Evolutionary conservation across 2,888 invertebrate species (phyloP).

Genomic region (Agapostemon virescens): DNA sequence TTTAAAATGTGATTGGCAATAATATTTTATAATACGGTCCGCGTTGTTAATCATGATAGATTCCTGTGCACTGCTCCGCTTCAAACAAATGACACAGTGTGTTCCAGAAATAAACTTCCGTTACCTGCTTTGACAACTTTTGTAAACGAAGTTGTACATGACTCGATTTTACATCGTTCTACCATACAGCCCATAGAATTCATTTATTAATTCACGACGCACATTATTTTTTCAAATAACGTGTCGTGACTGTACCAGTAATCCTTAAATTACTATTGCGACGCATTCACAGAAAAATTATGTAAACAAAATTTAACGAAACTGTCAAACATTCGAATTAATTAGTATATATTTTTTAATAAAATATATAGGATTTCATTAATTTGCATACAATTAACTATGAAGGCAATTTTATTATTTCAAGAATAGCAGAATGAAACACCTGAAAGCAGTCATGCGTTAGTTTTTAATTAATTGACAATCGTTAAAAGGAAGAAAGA

Average conservation of each 20-base stretch:
- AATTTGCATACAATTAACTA: no score
- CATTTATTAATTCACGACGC: neutral
- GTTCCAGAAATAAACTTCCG: slow-evolving; percentile 1
- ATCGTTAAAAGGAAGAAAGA: no score
- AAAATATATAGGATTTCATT: no score
- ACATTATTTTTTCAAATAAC: neutral
- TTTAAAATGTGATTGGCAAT: neutral
- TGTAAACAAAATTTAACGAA: no score
- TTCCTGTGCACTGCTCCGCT: neutral
- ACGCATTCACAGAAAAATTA: neutral
- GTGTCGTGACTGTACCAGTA: neutral
- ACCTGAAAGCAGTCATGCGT: no score
- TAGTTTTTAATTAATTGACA: no score
- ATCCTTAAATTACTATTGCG: neutral
- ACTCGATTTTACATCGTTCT: neutral
- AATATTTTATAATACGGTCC: neutral
- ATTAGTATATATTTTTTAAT: no score
- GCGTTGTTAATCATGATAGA: neutral
- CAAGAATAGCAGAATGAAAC: no score
- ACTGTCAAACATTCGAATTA: no score
- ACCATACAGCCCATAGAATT: neutral
- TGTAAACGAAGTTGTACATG: neutral
- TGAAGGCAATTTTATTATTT: no score
- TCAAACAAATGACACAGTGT: neutral
- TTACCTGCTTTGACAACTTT: slow-evolving; percentile 1